Conservation (phyloP, 2,888 invertebrate species). For the Apodemia duryi region DNA sequence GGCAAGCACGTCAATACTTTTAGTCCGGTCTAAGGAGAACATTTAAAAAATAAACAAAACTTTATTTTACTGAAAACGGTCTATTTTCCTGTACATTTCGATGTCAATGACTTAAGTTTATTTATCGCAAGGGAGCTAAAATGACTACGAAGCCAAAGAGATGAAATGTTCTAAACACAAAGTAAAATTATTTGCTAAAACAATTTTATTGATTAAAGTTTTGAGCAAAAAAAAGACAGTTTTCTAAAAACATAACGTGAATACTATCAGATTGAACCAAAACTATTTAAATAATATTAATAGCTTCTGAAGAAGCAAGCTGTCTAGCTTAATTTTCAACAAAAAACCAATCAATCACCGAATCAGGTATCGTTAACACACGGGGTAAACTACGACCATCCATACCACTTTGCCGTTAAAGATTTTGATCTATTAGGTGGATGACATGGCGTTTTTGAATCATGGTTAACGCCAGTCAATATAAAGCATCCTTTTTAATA, state of each 20-base stretch:
- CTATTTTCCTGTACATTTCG: too few relatives aligned
- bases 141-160: too few relatives aligned
- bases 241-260: not conserved
- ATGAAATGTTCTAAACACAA: too few relatives aligned
- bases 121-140: too few relatives aligned
- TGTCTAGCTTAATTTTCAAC: slow-evolving; percentile 52
- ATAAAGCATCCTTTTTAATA: slow-evolving; percentile 71
- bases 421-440: slow-evolving; percentile 74
- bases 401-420: slow-evolving; percentile 59
- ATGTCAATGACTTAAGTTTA: too few relatives aligned
- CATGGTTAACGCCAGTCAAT: slow-evolving; percentile 63
- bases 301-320: slow-evolving; percentile 60
- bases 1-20: too few relatives aligned
- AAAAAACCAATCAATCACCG: slow-evolving; percentile 71
- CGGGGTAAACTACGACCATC: slow-evolving; percentile 63
- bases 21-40: too few relatives aligned
- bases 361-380: slow-evolving; percentile 71
- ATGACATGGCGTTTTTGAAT: slow-evolving; percentile 56
- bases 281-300: slow-evolving; percentile 38
- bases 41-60: too few relatives aligned
- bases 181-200: too few relatives aligned
- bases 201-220: too few relatives aligned
- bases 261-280: slow-evolving; percentile 6
- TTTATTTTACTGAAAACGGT: too few relatives aligned
- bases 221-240: too few relatives aligned